Conservation (phyloP, 1,140 invertebrate species). For the Monomorium pharaonis region DNA sequence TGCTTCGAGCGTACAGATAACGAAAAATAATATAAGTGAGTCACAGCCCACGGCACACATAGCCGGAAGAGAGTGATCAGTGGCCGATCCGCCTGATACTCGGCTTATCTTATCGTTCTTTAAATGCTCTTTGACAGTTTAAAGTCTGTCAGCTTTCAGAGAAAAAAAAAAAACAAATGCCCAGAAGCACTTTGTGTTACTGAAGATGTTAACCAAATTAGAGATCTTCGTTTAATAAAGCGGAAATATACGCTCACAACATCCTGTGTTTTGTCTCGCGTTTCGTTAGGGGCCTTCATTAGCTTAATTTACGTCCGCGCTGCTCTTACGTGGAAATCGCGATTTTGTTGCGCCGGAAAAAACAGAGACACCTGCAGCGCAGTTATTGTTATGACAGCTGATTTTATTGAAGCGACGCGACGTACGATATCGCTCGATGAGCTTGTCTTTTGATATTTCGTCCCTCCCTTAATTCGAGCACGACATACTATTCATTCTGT, state of each 20-base stretch:
- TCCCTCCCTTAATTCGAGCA: too few species aligned
- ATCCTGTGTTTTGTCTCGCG: not conserved
- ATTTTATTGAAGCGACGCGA: not conserved
- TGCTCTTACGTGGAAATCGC: not conserved
- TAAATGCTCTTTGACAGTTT: not conserved
- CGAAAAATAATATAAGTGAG: slow-evolving; percentile 21
- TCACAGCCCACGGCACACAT: not conserved
- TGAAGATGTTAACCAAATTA: not conserved
- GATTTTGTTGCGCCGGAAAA: not conserved
- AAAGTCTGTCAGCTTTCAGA: not conserved
- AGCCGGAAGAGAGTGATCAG: slow-evolving; percentile 13
- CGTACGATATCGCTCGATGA: not conserved
- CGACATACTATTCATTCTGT: too few species aligned
- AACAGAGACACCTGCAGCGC: not conserved
- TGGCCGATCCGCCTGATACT: not conserved
- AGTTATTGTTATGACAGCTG: not conserved
- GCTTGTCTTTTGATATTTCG: not conserved
- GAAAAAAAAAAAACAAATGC: not conserved
- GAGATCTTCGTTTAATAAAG: not conserved
- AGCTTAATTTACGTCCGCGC: not conserved
- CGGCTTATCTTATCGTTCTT: not conserved
- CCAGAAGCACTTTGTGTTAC: not conserved
- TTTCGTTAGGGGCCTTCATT: not conserved
- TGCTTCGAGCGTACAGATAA: not conserved
- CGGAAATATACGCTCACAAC: not conserved